These are phyloP conservation scores for Cosmopolites sordidus DNA, from an alignment of 2,888 invertebrate genomes.

Conservation along the genomic window DNA sequence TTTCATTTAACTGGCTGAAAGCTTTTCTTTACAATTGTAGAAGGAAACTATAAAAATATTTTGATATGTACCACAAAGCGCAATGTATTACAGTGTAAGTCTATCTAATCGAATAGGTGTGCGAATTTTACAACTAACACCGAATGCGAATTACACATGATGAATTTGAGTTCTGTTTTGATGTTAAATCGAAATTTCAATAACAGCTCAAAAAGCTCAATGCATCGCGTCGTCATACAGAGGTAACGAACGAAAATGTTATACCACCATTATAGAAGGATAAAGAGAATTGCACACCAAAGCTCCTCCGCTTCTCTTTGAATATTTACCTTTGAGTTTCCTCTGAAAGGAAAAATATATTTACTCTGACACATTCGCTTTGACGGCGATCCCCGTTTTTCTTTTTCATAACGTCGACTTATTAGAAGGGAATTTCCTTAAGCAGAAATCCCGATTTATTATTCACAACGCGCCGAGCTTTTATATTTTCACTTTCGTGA, in stretches of 20 bases:
- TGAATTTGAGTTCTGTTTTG: too few relatives aligned
- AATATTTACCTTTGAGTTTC: conserved; percentile 26
- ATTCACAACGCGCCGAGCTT: conserved; percentile 18
- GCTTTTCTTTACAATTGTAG: too few relatives aligned
- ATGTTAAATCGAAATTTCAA: too few relatives aligned
- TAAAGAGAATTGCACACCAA: conserved; percentile 21
- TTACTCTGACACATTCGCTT: conserved; percentile 26
- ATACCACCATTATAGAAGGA: conserved; percentile 19
- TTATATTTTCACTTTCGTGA: conserved; percentile 18
- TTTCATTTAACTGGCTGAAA: too few relatives aligned
- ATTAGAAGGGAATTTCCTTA: conserved; percentile 23
- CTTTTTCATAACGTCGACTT: conserved; percentile 20
- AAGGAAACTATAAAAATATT: too few relatives aligned
- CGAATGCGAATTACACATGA: too few relatives aligned
- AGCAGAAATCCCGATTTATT: conserved; percentile 21
- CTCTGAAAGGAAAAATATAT: conserved; percentile 24
- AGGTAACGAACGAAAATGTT: conserved; percentile 25
- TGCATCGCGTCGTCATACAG: conserved; percentile 11
- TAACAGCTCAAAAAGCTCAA: conserved; percentile 3
- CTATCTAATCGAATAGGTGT: too few relatives aligned
- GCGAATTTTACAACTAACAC: too few relatives aligned
- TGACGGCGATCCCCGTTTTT: conserved; percentile 11
- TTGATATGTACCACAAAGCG: too few relatives aligned
- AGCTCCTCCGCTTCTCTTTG: conserved; percentile 21
- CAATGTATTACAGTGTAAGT: too few relatives aligned